phyloP scores from a whole-genome alignment of 92 coral and sea anemone genomes.

The Epizoanthus scotinus region DNA sequence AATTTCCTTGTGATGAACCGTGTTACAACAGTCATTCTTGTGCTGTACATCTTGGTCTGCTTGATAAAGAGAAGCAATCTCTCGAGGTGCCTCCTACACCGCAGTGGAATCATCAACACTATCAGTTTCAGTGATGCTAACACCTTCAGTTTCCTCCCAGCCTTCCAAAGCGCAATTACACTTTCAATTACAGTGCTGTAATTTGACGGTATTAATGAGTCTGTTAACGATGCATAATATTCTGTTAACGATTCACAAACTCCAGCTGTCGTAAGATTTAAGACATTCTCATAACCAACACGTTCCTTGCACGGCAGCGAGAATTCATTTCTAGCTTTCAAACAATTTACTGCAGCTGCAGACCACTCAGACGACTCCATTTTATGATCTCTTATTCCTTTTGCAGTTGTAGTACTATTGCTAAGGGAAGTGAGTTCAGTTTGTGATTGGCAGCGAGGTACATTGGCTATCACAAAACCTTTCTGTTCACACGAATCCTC shows the following conservation, averaged over 20 bases:
- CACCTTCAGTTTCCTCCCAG: constrained; percentile 45
- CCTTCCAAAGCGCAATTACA: constrained; percentile 46
- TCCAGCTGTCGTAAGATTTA: constrained; percentile 69
- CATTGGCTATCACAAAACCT: constrained; percentile 36
- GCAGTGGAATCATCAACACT: constrained; percentile 59
- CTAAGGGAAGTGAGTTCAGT: not conserved
- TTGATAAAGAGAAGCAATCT: constrained; percentile 77
- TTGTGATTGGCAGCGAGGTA: not conserved
- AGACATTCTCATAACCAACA: constrained; percentile 69
- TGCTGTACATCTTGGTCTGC: constrained; percentile 46
- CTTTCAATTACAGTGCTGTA: constrained; percentile 62
- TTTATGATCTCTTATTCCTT: not conserved
- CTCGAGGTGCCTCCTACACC: constrained; percentile 70
- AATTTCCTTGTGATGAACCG: constrained; percentile 74
- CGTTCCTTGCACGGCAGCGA: constrained; percentile 68
- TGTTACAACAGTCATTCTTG: constrained; percentile 48
- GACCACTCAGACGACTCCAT: constrained; percentile 58
- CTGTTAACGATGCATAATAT: constrained; percentile 75
- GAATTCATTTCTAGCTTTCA: constrained; percentile 70
- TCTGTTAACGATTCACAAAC: constrained; percentile 73
- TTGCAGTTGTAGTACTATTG: not conserved
- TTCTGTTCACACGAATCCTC: constrained; percentile 28
- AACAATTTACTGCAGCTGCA: constrained; percentile 74
- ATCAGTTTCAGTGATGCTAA: constrained; percentile 65
- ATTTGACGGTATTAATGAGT: constrained; percentile 81